A percentile compares a stretch with the other conserved stretches of the same genome.
Evolutionary conservation across 2,888 invertebrate genomes (phyloP).

Genomic region (Oscheius sp.): DNA sequence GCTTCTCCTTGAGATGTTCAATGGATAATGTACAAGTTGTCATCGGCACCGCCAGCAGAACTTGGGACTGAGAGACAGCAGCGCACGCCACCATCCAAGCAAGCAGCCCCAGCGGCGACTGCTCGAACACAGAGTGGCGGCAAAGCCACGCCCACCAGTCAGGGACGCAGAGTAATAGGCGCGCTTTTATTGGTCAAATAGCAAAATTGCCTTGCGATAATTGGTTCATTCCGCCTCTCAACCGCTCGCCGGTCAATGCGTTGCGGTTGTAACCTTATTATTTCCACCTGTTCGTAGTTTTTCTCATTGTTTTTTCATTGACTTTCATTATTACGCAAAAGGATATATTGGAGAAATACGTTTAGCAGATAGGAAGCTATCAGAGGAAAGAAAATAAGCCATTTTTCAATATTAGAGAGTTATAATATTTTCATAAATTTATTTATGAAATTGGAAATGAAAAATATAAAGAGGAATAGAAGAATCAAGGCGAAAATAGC

Average conservation of each 20-base stretch:
- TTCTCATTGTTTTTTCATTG: not conserved
- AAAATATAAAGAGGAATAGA: too few species aligned
- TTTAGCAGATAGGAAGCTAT: too few species aligned
- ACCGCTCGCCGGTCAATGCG: conserved; percentile 8
- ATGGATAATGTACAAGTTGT: conserved; percentile 50
- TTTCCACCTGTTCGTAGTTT: conserved; percentile 5
- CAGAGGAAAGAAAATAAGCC: too few species aligned
- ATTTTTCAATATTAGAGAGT: too few species aligned
- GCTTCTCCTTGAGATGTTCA: conserved; percentile 68
- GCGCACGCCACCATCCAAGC: conserved; percentile 64
- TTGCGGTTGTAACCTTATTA: conserved; percentile 13
- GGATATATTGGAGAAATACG: too few species aligned
- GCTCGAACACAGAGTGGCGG: conserved; percentile 44
- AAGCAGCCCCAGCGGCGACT: conserved; percentile 59
- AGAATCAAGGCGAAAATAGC: too few species aligned
- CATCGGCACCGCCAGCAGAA: conserved; percentile 57
- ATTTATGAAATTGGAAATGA: too few species aligned
- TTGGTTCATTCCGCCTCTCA: conserved; percentile 3
- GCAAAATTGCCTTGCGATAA: not conserved
- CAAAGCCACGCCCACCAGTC: conserved; percentile 10
- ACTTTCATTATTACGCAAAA: too few species aligned
- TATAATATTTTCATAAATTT: too few species aligned
- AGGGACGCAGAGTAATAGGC: conserved; percentile 21
- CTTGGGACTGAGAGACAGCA: conserved; percentile 53
- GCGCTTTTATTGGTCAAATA: conserved; percentile 37